Percentiles rank a stretch among this genome's conserved stretches.
phyloP scores from a whole-genome alignment of 2,113 vertebrate genomes.

The Isichthys henryi region DNA sequence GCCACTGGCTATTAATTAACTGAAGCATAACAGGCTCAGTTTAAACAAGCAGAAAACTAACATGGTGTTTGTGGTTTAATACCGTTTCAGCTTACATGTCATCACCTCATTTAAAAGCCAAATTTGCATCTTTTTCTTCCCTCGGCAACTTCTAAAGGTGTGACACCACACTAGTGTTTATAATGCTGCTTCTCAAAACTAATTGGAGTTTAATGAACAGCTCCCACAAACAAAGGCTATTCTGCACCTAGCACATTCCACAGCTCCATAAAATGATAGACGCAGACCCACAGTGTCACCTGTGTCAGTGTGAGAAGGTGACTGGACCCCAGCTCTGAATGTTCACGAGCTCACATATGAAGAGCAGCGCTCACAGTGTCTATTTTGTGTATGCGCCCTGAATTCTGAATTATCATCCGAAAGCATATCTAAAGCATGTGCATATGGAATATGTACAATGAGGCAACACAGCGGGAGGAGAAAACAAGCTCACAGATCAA shows the following conservation, averaged over 20 bases:
- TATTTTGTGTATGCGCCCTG: not conserved
- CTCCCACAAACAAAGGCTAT: not conserved
- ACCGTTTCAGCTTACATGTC: not conserved
- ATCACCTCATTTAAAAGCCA: not conserved
- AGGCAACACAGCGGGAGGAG: not conserved
- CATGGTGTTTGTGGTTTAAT: not conserved
- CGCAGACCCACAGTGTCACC: not conserved
- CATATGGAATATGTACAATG: not conserved
- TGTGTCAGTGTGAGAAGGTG: not conserved
- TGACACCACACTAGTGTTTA: not conserved
- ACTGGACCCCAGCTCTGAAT: not conserved
- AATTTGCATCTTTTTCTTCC: not conserved
- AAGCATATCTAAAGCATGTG: not conserved
- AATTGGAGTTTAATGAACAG: not conserved
- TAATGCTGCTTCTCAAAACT: not conserved
- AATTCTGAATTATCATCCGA: not conserved
- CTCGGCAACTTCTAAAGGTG: not conserved
- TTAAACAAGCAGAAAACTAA: not conserved
- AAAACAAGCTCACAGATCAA: not conserved
- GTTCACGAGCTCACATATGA: not conserved
- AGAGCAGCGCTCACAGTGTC: not conserved
- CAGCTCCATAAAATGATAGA: not conserved
- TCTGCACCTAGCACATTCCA: not conserved
- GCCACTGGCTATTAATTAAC: conserved; percentile 1
- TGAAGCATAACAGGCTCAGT: not conserved